Percentiles rank a stretch among this genome's conserved stretches.
Conservation (phyloP, 2,888 invertebrate species). For the Maniola hyperantus region DNA sequence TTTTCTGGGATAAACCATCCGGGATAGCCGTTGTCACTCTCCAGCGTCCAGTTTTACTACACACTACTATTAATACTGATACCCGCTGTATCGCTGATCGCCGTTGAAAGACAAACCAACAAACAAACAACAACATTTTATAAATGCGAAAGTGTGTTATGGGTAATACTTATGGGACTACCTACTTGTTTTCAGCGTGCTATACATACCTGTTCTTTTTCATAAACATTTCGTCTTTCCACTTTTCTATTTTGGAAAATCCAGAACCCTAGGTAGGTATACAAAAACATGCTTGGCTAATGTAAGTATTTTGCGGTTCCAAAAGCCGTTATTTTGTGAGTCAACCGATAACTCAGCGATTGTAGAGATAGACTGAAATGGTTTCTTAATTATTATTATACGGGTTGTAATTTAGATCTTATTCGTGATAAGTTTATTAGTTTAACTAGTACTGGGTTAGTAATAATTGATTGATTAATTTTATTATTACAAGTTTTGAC, state of each 20-base stretch:
- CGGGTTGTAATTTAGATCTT: conserved; percentile 2
- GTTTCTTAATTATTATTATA: conserved; percentile 2
- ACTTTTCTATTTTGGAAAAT: not conserved
- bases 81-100: too few species aligned
- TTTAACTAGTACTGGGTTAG: not conserved
- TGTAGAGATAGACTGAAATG: not conserved
- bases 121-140: not conserved
- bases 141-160: not conserved
- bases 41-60: too few species aligned
- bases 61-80: too few species aligned
- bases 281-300: too few species aligned
- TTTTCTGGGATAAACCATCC: too few species aligned
- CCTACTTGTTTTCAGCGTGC: too few species aligned
- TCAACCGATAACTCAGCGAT: not conserved
- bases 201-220: too few species aligned
- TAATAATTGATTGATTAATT: not conserved
- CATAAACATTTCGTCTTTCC: too few species aligned
- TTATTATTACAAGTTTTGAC: not conserved
- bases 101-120: too few species aligned
- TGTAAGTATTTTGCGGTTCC: not conserved
- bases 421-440: not conserved
- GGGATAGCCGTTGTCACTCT: too few species aligned
- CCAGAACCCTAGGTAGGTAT: too few species aligned
- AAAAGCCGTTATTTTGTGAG: not conserved
- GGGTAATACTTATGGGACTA: not conserved